Base-by-base conservation (phyloP, 1,140 invertebrate genomes). In the Proales similis region DNA sequence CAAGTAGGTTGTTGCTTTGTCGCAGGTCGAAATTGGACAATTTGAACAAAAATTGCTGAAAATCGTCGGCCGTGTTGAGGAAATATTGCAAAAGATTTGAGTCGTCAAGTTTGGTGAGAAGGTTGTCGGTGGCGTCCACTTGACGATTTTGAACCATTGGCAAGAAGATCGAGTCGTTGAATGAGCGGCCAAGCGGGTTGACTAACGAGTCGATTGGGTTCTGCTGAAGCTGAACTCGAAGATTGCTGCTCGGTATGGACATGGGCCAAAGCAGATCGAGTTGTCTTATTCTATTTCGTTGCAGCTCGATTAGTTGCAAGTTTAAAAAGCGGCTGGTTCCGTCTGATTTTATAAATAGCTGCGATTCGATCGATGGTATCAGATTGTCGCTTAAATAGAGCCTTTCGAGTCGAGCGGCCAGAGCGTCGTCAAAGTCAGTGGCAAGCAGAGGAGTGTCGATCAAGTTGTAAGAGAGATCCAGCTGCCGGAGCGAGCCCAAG, bases 51-150 rank as follows among this genome's bases (percentile, higher is more conserved):
- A 46, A 46, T 17, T 5, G 20, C 27, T 2, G n/a, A 46, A 46
- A 46, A 17, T 19, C 14, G 27, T 46, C 17, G 7, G 43, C 5
- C 27, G 43, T 24, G 12, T 20, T 46, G 2, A 14, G 11, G 2
- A 20, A 20, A 19, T 46, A 46, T 46, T 46, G 43, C 14, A 46
- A 46, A 5, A 46, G 17, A 46, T 46, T 46, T 3, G 43, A 5
- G 27, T 46, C 43, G 27, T 46, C 43, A 24, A 46, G 6, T 20
- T 26, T 46, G 27, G 5, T 46, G 3, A 46, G 24, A 24, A 4
- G 14, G 27, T 46, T 46, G 27, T 20, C 14, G 11, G 43, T 46
- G 12, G 27, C 4, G n/a, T 46, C 43, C 24, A 46, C 17, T 3
- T 3, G 11, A 24, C 43, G 4, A 2, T 3, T n/a, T 5, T 12